phyloP scores from a whole-genome alignment of 1,140 invertebrate genomes.

The Magallana ariakensis region DNA sequence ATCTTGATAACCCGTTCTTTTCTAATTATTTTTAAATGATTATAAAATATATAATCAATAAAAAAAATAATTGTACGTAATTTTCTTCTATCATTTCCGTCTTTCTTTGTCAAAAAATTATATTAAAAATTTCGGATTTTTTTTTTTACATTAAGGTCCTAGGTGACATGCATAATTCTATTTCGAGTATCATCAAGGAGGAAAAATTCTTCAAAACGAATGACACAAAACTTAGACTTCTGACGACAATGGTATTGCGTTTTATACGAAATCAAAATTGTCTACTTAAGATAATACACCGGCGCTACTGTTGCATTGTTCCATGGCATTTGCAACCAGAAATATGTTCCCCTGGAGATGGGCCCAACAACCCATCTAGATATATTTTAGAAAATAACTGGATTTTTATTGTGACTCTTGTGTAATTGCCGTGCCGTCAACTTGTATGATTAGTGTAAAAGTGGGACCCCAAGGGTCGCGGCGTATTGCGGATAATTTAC shows the following conservation, averaged over 20 bases:
- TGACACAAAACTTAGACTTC: slow-evolving; percentile 9
- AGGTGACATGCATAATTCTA: not conserved
- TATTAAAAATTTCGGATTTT: too few relatives aligned
- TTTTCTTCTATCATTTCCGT: too few relatives aligned
- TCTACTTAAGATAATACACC: slow-evolving; percentile 35
- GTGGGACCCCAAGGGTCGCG: slow-evolving; percentile 7
- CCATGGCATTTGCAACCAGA: slow-evolving; percentile 2
- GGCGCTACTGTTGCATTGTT: not conserved
- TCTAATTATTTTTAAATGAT: too few relatives aligned
- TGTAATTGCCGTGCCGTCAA: slow-evolving; percentile 24
- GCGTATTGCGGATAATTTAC: slow-evolving; percentile 15
- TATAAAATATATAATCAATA: too few relatives aligned
- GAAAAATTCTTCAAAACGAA: not conserved
- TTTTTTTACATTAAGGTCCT: not conserved
- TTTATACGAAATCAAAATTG: not conserved
- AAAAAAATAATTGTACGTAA: too few relatives aligned
- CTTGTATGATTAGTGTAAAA: slow-evolving; percentile 34
- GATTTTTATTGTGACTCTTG: slow-evolving; percentile 38
- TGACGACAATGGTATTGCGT: not conserved
- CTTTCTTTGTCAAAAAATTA: too few relatives aligned
- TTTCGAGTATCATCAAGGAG: not conserved
- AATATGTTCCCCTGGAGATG: not conserved
- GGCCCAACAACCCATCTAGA: slow-evolving; percentile 25
- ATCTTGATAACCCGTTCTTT: too few relatives aligned
- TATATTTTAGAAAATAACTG: slow-evolving; percentile 35